Conservation (phyloP, 2,888 invertebrate species). For the Eristalis arbustorum region DNA sequence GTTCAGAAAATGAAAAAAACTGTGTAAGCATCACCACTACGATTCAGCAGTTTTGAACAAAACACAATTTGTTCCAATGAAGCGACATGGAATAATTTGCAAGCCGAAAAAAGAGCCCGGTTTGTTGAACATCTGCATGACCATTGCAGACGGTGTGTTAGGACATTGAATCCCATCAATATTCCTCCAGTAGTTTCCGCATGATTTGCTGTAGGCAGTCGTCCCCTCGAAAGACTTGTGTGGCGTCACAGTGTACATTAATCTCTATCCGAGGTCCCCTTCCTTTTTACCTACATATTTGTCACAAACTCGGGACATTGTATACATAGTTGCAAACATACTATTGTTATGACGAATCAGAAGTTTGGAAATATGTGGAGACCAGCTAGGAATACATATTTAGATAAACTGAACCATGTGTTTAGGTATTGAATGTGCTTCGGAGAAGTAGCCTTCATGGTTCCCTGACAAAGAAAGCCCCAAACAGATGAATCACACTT, state of each 20-base stretch:
- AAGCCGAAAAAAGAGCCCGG: too few species aligned
- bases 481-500: constrained; percentile 8
- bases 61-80: too few species aligned
- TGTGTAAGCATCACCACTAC: too few species aligned
- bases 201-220: neutral
- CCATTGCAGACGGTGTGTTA: too few species aligned
- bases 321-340: neutral
- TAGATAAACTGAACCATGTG: neutral
- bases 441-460: neutral
- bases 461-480: neutral
- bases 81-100: too few species aligned
- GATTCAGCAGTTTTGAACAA: too few species aligned
- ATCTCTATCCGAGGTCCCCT: neutral
- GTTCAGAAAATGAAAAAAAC: too few species aligned
- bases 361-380: neutral
- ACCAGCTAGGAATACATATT: neutral
- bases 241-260: neutral
- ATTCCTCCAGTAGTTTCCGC: neutral
- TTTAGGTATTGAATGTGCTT: neutral
- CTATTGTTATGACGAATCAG: neutral
- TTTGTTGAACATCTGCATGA: too few species aligned
- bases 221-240: neutral
- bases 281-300: neutral
- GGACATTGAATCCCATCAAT: neutral
- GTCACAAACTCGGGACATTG: too few species aligned